Percentiles rank a stretch among this genome's conserved stretches.
phyloP scores from a whole-genome alignment of 2,888 invertebrate species.

The Coelopa pilipes region DNA sequence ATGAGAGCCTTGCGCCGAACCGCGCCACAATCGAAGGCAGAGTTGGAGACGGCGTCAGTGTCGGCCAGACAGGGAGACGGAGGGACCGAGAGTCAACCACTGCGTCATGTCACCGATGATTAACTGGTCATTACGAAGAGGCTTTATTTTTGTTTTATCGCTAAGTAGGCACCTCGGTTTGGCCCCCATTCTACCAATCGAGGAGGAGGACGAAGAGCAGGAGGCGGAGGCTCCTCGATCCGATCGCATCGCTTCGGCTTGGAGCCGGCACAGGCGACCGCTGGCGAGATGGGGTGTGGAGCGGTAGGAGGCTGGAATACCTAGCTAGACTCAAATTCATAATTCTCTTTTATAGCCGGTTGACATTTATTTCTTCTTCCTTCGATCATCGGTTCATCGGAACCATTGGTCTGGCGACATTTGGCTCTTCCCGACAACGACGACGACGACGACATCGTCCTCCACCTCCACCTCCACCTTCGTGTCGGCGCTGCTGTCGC shows the following conservation, averaged over 20 bases:
- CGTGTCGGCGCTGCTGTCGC: constrained; percentile 1
- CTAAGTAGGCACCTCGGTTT: constrained; percentile 14
- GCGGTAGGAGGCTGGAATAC: background rate
- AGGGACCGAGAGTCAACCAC: background rate
- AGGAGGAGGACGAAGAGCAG: background rate
- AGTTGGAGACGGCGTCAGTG: background rate
- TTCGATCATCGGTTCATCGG: background rate
- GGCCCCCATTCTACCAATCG: background rate
- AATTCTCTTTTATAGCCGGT: constrained; percentile 35
- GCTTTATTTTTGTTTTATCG: constrained; percentile 28
- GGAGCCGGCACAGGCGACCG: background rate
- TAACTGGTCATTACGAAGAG: constrained; percentile 35
- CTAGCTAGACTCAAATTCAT: constrained; percentile 32
- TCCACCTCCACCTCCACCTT: constrained; percentile 15
- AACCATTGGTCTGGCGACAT: background rate
- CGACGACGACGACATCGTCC: constrained; percentile 20
- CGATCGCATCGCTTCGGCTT: background rate
- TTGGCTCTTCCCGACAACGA: background rate
- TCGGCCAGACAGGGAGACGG: background rate
- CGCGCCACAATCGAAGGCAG: no score
- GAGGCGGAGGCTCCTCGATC: no score
- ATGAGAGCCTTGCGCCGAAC: no score
- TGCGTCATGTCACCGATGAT: constrained; percentile 37
- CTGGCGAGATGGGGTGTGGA: background rate
- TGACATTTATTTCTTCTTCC: constrained; percentile 33